Percentiles rank a stretch among this genome's conserved stretches.
Conservation (phyloP, 2,113 vertebrate species). For the Cephalopterus ornatus region DNA sequence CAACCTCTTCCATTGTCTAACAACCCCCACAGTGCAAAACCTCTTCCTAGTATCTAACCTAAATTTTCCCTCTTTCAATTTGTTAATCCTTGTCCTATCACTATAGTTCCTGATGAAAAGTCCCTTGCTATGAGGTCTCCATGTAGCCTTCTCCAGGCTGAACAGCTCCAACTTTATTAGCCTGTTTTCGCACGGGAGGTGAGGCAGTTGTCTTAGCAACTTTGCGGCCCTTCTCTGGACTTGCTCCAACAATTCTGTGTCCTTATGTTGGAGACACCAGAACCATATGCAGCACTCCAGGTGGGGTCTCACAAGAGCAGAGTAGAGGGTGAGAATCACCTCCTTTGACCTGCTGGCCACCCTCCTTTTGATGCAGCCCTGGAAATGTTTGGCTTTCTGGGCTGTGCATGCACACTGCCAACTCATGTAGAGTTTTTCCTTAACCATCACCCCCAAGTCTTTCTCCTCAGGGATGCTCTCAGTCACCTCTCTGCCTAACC, state of each 20-base stretch:
- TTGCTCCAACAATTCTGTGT: neutral
- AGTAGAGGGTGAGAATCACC: neutral
- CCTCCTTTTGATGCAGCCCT: neutral
- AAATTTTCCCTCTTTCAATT: neutral
- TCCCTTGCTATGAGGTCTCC: neutral
- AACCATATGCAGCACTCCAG: neutral
- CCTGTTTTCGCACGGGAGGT: neutral
- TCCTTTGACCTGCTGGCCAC: fast-evolving
- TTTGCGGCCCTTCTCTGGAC: neutral
- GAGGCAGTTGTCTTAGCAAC: neutral
- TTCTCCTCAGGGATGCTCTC: neutral
- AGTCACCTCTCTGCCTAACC: neutral
- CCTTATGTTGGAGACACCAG: neutral
- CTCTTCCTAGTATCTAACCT: neutral
- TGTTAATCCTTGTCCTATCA: neutral
- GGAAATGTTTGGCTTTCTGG: neutral
- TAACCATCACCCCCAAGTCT: neutral
- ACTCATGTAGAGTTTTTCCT: neutral
- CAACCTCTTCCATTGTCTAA: neutral
- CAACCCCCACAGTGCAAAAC: neutral
- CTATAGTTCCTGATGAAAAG: neutral
- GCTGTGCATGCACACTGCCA: neutral
- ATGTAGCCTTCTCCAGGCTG: neutral
- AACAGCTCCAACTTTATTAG: neutral
- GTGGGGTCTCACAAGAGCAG: neutral